These are phyloP conservation scores for Drosophila sp. DNA, from an alignment of 1,140 invertebrate species.

Conservation along the genomic window DNA sequence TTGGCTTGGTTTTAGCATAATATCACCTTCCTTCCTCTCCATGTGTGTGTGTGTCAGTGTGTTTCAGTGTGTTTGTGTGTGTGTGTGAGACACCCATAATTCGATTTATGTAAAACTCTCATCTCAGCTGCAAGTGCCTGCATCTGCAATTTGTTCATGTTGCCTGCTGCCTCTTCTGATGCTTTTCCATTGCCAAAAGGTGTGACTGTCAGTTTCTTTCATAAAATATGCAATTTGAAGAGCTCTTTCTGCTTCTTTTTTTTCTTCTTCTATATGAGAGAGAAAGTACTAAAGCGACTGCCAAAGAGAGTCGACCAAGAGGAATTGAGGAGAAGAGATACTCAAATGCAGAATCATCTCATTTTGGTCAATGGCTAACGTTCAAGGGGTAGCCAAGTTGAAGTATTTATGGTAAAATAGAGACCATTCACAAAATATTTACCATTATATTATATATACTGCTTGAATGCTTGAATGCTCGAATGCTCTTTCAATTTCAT, in stretches of 20 bases:
- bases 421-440: slow-evolving; percentile 2
- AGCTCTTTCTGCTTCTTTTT: slow-evolving; percentile 21
- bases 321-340: slow-evolving; percentile 17
- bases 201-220: slow-evolving; percentile 36
- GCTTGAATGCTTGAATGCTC: neutral
- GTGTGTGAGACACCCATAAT: slow-evolving; percentile 43
- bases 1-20: slow-evolving; percentile 45
- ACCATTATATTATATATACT: neutral
- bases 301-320: neutral
- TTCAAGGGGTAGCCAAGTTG: neutral
- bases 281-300: slow-evolving; percentile 18
- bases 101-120: slow-evolving; percentile 69
- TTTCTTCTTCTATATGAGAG: neutral
- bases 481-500: neutral
- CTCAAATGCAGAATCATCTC: slow-evolving; percentile 12
- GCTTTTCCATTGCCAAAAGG: slow-evolving; percentile 46
- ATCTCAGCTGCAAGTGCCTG: slow-evolving; percentile 38
- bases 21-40: slow-evolving; percentile 36
- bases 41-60: neutral
- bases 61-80: neutral
- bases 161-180: slow-evolving; percentile 16
- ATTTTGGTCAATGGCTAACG: slow-evolving; percentile 9
- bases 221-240: slow-evolving; percentile 50
- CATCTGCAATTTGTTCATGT: slow-evolving; percentile 53
- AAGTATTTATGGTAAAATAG: slow-evolving; percentile 9